Percentiles rank a stretch among this genome's conserved stretches.
phyloP scores from a whole-genome alignment of 2,113 vertebrate species.

The Ancistrus triradiatus region DNA sequence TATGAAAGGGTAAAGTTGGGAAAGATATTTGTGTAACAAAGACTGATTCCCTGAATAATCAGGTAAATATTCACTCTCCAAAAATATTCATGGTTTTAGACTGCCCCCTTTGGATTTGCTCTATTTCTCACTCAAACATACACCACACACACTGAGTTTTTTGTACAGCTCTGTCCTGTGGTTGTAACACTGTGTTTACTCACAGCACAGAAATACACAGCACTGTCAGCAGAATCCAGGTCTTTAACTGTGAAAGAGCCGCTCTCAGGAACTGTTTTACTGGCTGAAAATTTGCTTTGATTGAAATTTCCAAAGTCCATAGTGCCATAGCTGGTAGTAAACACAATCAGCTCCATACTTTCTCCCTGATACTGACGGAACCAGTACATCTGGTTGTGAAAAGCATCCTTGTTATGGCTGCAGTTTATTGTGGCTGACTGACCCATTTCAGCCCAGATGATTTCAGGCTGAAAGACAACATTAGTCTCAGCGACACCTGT shows the following conservation, averaged over 20 bases:
- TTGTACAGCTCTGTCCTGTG: conserved; percentile 26
- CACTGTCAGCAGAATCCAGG: conserved; percentile 37
- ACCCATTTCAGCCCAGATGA: background rate
- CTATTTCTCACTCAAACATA: too few relatives aligned
- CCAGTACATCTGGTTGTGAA: conserved; percentile 43
- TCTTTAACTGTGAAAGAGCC: conserved; percentile 37
- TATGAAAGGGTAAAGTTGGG: too few relatives aligned
- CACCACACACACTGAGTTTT: conserved; percentile 11
- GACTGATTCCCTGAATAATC: background rate
- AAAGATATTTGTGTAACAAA: too few relatives aligned
- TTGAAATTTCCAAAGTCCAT: conserved; percentile 24
- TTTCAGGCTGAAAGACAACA: conserved; percentile 42
- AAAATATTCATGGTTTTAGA: background rate
- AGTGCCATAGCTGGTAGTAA: background rate
- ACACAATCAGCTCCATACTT: conserved; percentile 32
- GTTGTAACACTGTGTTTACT: conserved; percentile 36
- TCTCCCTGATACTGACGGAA: conserved; percentile 39
- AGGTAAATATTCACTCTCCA: background rate
- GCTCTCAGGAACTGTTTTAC: background rate
- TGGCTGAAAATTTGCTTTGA: conserved; percentile 11
- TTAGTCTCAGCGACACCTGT: conserved; percentile 33
- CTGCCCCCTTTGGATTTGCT: background rate
- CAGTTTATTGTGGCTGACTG: conserved; percentile 26
- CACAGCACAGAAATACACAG: conserved; percentile 44
- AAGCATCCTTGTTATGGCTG: conserved; percentile 9